Evolutionary conservation across 2,888 invertebrate species (phyloP).

Genomic region (Sturmia bella): DNA sequence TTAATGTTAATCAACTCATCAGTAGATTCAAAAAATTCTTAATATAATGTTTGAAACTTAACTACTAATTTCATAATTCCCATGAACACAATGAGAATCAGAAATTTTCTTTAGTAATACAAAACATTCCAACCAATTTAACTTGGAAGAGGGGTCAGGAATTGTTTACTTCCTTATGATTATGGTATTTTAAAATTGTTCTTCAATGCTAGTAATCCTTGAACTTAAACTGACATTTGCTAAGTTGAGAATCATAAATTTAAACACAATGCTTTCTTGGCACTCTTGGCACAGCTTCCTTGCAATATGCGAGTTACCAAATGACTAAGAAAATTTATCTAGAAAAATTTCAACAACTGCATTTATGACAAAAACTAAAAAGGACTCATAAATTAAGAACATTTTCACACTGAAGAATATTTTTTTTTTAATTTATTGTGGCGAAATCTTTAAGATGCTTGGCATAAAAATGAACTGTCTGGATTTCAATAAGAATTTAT

Average conservation of each 20-base stretch:
- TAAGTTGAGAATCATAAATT: slow-evolving; percentile 62
- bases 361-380: slow-evolving; percentile 13
- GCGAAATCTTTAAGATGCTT: slow-evolving; percentile 61
- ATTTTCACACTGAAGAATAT: slow-evolving; percentile 41
- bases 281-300: slow-evolving; percentile 30
- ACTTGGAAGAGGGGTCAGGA: too few species aligned
- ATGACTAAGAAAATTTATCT: slow-evolving; percentile 12
- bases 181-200: neutral
- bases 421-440: slow-evolving; percentile 48
- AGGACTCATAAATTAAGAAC: slow-evolving; percentile 29
- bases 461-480: slow-evolving; percentile 36
- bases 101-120: too few species aligned
- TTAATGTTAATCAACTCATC: too few species aligned
- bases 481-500: slow-evolving; percentile 41
- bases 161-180: neutral
- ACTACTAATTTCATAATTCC: too few species aligned
- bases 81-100: too few species aligned
- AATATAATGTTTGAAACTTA: too few species aligned
- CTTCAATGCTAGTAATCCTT: slow-evolving; percentile 12
- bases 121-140: too few species aligned
- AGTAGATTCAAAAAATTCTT: too few species aligned
- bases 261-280: neutral
- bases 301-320: slow-evolving; percentile 14
- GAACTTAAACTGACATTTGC: slow-evolving; percentile 61
- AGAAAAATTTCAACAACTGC: slow-evolving; percentile 33